Conservation (phyloP, 2,888 invertebrate species). For the Hyposoter dolosus region DNA sequence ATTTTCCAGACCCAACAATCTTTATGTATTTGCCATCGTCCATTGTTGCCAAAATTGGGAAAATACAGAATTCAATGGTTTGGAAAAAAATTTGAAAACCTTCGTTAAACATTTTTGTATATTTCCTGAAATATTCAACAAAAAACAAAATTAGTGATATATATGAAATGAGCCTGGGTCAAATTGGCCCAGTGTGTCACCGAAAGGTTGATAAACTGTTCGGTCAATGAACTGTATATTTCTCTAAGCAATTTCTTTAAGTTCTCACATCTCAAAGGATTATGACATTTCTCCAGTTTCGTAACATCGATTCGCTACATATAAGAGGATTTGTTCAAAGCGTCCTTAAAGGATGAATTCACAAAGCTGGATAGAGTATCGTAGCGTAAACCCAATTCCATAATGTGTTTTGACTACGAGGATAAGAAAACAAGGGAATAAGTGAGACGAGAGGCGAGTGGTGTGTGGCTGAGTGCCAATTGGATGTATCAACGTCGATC, state of each 20-base stretch:
- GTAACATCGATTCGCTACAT: not conserved
- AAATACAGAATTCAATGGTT: not conserved
- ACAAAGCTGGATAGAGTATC: constrained; percentile 21
- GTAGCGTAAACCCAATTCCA: constrained; percentile 69
- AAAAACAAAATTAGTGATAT: too few species aligned
- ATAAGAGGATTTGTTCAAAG: not conserved
- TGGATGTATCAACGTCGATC: constrained; percentile 72
- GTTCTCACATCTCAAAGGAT: not conserved
- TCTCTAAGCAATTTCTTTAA: not conserved
- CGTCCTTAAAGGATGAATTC: constrained; percentile 15
- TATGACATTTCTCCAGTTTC: not conserved
- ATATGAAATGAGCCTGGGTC: too few species aligned
- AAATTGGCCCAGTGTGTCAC: not conserved
- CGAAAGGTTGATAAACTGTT: not conserved
- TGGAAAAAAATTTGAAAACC: not conserved
- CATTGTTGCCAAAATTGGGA: not conserved
- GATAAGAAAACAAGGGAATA: constrained; percentile 36
- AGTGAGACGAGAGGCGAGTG: constrained; percentile 27
- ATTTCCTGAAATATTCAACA: too few species aligned
- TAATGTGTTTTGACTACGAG: constrained; percentile 43
- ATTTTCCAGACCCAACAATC: not conserved
- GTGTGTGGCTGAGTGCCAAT: constrained; percentile 77
- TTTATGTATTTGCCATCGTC: not conserved
- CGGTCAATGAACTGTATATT: not conserved
- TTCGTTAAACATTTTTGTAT: too few species aligned